Evolutionary conservation across 2,113 vertebrate species (phyloP).

Genomic region (Misgurnus anguillicaudatus): DNA sequence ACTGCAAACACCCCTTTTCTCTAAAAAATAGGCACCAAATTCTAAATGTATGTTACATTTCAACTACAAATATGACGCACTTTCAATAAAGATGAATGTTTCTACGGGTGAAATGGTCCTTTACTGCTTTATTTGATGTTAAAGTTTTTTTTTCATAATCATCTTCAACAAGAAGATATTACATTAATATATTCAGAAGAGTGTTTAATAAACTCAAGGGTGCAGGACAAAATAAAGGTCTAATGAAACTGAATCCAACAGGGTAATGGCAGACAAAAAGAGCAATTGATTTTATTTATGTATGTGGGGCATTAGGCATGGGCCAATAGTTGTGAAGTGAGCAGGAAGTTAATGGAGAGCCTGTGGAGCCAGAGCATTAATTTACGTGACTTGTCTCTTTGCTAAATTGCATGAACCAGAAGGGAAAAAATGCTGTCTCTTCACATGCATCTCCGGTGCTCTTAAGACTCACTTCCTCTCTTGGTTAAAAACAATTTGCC

Average conservation of each 20-base stretch:
- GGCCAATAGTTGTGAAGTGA: slow-evolving; percentile 28
- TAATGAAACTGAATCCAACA: neutral
- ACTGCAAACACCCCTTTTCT: too few relatives aligned
- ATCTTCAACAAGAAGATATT: neutral
- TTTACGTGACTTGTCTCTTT: slow-evolving; percentile 31
- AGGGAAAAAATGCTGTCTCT: slow-evolving; percentile 21
- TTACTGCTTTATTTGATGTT: too few relatives aligned
- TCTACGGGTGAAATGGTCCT: too few relatives aligned
- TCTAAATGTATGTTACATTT: too few relatives aligned
- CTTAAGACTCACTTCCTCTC: slow-evolving; percentile 13
- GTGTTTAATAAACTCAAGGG: slow-evolving; percentile 18
- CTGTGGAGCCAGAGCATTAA: slow-evolving; percentile 20
- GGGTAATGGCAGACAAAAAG: slow-evolving; percentile 7
- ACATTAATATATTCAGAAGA: neutral
- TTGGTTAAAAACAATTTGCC: slow-evolving; percentile 9
- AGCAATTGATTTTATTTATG: slow-evolving; percentile 33
- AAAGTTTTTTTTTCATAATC: neutral
- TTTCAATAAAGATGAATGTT: too few relatives aligned
- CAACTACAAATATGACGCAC: too few relatives aligned
- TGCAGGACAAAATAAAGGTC: neutral
- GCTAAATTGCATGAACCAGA: slow-evolving; percentile 40
- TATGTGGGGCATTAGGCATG: neutral
- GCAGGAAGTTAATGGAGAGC: slow-evolving; percentile 35
- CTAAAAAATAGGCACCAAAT: too few relatives aligned
- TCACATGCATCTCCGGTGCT: neutral